Evolutionary conservation across 92 coral and sea anemone genomes (phyloP).

Genomic region (Porites evermanni): DNA sequence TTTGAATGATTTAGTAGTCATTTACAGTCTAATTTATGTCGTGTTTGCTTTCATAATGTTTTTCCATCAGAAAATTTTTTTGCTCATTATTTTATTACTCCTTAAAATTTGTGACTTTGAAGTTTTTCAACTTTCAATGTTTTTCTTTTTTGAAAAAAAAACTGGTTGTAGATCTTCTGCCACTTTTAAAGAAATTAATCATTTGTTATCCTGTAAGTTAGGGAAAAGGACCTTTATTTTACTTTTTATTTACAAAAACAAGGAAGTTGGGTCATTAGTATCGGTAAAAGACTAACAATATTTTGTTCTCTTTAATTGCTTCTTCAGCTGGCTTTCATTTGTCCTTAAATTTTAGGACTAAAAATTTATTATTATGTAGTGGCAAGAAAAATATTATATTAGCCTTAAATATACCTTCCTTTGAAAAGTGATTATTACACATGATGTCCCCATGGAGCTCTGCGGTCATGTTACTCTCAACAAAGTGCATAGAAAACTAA

Average conservation of each 20-base stretch:
- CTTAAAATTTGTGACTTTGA: neutral
- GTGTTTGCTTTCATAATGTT: slow-evolving; percentile 6
- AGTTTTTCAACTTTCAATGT: neutral
- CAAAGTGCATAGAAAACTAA: too few relatives aligned
- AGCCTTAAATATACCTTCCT: too few relatives aligned
- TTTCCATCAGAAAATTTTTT: neutral
- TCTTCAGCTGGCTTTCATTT: neutral
- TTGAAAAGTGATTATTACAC: too few relatives aligned
- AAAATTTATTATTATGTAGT: too few relatives aligned
- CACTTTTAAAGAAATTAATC: neutral
- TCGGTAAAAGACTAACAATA: slow-evolving; percentile 7
- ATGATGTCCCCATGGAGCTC: too few relatives aligned
- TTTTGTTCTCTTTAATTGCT: neutral
- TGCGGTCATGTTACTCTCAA: too few relatives aligned
- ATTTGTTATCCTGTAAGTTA: neutral
- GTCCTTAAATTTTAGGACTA: too few relatives aligned
- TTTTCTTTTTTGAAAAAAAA: neutral
- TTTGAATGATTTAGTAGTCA: slow-evolving; percentile 6
- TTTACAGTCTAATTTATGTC: neutral
- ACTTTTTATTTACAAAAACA: neutral
- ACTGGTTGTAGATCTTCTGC: neutral
- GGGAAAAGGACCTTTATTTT: neutral
- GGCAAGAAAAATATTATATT: too few relatives aligned
- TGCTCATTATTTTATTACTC: neutral
- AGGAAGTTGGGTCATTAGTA: slow-evolving; percentile 13